phyloP scores from a whole-genome alignment of 2,797 vertebrate species.

The Enteromius afrohamiltoni region DNA sequence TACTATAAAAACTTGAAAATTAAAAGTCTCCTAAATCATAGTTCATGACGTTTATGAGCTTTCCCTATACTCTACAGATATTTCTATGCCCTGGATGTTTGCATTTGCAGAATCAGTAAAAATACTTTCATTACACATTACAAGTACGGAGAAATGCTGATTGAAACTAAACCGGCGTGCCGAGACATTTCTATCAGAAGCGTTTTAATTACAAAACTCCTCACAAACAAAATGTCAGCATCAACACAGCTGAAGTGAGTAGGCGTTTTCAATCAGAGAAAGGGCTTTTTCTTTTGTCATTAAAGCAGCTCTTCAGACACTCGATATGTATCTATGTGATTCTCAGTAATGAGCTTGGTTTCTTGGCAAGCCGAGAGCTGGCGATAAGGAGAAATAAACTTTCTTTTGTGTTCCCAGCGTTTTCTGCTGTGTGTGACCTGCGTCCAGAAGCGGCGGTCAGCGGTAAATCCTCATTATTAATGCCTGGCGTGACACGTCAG shows the following conservation, averaged over 20 bases:
- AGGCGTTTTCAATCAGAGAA: conserved; percentile 45
- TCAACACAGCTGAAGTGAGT: conserved; percentile 33
- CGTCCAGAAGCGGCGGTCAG: neutral
- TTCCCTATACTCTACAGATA: neutral
- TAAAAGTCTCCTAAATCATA: neutral
- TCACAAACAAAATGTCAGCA: conserved; percentile 43
- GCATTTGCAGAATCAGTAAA: neutral
- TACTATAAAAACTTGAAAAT: neutral
- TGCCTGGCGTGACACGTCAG: conserved; percentile 38
- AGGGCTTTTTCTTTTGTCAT: conserved; percentile 29
- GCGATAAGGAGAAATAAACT: conserved; percentile 35
- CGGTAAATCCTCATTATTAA: conserved; percentile 54
- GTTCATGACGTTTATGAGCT: neutral
- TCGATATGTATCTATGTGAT: conserved; percentile 9
- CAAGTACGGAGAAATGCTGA: neutral
- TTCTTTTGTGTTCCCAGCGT: conserved; percentile 8
- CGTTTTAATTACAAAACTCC: conserved; percentile 26
- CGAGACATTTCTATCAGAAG: conserved; percentile 6
- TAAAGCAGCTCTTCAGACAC: conserved; percentile 38
- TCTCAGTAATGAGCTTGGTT: conserved; percentile 43
- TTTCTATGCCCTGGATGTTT: neutral
- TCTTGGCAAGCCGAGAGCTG: conserved; percentile 5
- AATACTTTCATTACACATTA: neutral
- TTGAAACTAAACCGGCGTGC: neutral
- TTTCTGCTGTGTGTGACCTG: conserved; percentile 4